phyloP scores from a whole-genome alignment of 2,888 invertebrate species.

The Mycalesis mineus region DNA sequence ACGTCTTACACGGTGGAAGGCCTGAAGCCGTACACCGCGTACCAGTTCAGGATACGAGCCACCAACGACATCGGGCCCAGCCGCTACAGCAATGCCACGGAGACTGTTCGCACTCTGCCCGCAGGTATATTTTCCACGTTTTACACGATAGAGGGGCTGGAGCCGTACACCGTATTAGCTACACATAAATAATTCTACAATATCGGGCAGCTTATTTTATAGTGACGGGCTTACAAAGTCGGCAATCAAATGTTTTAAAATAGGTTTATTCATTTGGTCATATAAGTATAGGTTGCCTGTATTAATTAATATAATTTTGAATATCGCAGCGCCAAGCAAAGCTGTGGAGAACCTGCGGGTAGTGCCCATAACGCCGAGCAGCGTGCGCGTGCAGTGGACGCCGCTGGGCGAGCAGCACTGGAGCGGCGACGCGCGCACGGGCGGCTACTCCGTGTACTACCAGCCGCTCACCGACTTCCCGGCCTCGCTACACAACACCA shows the following conservation, averaged over 20 bases:
- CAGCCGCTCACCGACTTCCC: constrained; percentile 94
- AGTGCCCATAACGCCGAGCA: constrained; percentile 95
- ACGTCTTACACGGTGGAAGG: constrained; percentile 92
- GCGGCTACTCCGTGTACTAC: constrained; percentile 93
- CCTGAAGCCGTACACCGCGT: constrained; percentile 91
- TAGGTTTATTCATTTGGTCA: no score
- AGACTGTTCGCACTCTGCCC: constrained; percentile 90
- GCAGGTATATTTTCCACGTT: constrained; percentile 92
- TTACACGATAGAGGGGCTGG: constrained; percentile 89
- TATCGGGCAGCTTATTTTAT: no score
- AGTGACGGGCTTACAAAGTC: no score
- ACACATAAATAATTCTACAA: no score
- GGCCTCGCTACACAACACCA: constrained; percentile 88
- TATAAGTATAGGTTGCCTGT: no score
- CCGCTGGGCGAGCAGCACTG: constrained; percentile 86
- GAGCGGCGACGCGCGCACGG: constrained; percentile 92
- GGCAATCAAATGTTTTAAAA: no score
- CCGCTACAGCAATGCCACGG: constrained; percentile 92
- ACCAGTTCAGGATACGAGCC: constrained; percentile 95
- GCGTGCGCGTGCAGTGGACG: constrained; percentile 95
- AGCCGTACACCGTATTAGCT: constrained; percentile 92
- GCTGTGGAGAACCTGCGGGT: constrained; percentile 90
- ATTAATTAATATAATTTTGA: no score
- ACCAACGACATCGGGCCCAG: constrained; percentile 98
- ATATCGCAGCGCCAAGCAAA: constrained; percentile 89